phyloP scores from a whole-genome alignment of 2,888 invertebrate species.

The Siphlonurus alternatus region DNA sequence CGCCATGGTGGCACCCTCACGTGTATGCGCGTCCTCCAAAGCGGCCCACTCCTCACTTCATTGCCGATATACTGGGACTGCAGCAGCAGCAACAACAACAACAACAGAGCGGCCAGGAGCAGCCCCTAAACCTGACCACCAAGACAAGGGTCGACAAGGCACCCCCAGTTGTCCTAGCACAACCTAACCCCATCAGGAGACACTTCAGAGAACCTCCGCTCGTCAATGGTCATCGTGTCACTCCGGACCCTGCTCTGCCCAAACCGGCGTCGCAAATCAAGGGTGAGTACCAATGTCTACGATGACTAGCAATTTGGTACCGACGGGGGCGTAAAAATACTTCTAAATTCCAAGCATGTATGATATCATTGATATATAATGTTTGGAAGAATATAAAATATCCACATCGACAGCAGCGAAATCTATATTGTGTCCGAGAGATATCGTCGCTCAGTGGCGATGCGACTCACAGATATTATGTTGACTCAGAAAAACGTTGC shows the following conservation, averaged over 20 bases:
- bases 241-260: neutral
- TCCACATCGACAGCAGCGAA: no score
- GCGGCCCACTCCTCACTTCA: constrained; percentile 70
- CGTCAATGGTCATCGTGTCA: neutral
- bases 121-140: constrained; percentile 24
- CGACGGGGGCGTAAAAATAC: no score
- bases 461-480: no score
- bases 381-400: no score
- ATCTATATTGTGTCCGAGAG: no score
- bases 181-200: neutral
- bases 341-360: no score
- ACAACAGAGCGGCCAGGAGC: constrained; percentile 11
- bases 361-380: no score
- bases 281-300: neutral
- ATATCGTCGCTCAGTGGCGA: no score
- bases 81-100: constrained; percentile 14
- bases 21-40: constrained; percentile 70
- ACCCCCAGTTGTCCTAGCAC: constrained; percentile 4
- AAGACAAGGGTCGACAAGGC: constrained; percentile 14
- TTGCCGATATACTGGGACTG: constrained; percentile 71
- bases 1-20: constrained; percentile 66
- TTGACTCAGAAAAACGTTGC: no score
- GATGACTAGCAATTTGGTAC: no score
- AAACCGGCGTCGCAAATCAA: neutral
- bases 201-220: neutral